Conservation (phyloP, 2,113 vertebrate genomes). For the Pachyramphus minor region DNA sequence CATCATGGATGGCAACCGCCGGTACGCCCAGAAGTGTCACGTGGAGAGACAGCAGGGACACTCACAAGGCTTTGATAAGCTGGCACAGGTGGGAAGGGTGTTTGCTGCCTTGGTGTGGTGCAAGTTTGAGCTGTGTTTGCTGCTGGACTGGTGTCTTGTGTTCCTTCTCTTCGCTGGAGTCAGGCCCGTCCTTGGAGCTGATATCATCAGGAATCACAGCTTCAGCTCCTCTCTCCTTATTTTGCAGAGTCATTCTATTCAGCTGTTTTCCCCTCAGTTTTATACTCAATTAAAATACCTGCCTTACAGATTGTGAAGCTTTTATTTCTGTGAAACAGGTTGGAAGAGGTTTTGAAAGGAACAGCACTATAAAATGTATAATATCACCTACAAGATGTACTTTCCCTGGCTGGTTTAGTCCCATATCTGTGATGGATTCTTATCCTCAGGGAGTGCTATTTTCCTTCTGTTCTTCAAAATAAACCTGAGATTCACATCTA, state of each 20-base stretch:
- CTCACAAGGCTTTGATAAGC: slow-evolving; percentile 92
- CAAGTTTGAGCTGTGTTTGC: not conserved
- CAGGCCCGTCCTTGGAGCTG: not conserved
- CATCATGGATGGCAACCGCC: slow-evolving; percentile 98
- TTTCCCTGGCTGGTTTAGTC: not conserved
- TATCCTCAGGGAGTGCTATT: not conserved
- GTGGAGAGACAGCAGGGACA: slow-evolving; percentile 91
- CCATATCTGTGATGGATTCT: not conserved
- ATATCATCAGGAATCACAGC: rapidly evolving
- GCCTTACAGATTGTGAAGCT: not conserved
- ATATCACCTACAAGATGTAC: not conserved
- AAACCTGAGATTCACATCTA: not conserved
- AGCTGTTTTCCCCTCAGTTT: not conserved
- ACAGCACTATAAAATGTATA: rapidly evolving
- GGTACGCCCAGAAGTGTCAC: slow-evolving; percentile 89
- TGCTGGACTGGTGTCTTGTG: not conserved
- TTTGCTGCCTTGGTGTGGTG: not conserved
- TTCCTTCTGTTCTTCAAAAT: not conserved
- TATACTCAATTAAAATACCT: not conserved
- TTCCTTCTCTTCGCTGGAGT: not conserved
- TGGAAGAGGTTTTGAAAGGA: not conserved
- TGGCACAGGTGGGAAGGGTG: slow-evolving; percentile 85
- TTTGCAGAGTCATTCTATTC: not conserved
- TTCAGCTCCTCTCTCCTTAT: not conserved
- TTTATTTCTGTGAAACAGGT: not conserved